These are phyloP conservation scores for Micoletzkya japonica DNA, from an alignment of 2,888 invertebrate species.

Conservation along the genomic window DNA sequence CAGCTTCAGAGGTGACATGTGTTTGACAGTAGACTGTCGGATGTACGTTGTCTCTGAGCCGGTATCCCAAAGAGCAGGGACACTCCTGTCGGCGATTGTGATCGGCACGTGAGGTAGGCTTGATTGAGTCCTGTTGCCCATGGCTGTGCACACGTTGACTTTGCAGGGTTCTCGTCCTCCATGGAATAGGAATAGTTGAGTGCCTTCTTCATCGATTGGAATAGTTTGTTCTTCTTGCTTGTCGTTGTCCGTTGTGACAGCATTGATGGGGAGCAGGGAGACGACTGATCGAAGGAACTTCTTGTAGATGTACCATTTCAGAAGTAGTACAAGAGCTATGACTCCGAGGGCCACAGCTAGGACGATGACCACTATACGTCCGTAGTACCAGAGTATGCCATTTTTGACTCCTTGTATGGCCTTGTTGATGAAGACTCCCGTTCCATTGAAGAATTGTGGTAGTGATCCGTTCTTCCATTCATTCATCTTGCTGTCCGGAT, in stretches of 20 bases:
- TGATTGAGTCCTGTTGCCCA: neutral
- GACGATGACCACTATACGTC: no score
- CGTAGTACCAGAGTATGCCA: no score
- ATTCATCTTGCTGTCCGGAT: no score
- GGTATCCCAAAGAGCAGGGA: constrained; percentile 24
- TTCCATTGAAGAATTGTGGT: constrained; percentile 1
- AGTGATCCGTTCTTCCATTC: neutral
- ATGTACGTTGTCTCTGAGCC: constrained; percentile 23
- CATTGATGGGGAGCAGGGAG: neutral
- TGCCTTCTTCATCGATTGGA: no score
- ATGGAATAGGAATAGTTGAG: no score
- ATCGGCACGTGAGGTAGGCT: constrained; percentile 24
- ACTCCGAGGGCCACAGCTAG: no score
- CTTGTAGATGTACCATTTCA: no score
- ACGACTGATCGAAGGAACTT: no score
- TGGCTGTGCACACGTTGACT: no score
- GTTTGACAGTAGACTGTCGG: neutral
- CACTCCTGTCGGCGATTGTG: neutral
- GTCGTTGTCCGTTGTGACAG: neutral
- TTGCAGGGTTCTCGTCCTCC: no score
- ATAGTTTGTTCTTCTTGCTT: neutral
- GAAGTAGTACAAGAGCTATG: no score
- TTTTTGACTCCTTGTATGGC: neutral
- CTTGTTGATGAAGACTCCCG: neutral
- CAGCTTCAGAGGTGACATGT: neutral